Conservation (phyloP, 2,888 invertebrate species). For the Epirrhoe alternata region DNA sequence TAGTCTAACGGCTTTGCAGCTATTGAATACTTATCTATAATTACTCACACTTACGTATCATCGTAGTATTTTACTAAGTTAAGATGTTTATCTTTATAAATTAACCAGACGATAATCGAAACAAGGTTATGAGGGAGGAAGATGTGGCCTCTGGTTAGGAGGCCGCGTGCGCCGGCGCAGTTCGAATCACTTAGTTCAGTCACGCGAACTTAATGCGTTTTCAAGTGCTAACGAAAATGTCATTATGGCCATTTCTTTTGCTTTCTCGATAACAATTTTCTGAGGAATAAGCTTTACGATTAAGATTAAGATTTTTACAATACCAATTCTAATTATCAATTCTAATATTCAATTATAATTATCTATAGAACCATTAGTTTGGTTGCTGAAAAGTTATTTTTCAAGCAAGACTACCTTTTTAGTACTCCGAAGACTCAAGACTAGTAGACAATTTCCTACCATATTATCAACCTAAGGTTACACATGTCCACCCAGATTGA, state of each 20-base stretch:
- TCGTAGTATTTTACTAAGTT: neutral
- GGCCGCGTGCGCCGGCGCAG: constrained; percentile 55
- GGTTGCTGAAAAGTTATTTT: no score
- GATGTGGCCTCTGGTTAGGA: constrained; percentile 66
- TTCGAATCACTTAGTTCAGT: constrained; percentile 54
- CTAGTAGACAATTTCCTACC: no score
- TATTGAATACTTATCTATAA: neutral
- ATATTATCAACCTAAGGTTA: no score
- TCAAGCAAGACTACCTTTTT: no score
- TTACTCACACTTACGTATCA: neutral
- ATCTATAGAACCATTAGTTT: no score
- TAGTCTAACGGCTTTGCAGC: neutral
- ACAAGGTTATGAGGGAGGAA: constrained; percentile 67
- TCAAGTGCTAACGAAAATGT: constrained; percentile 47
- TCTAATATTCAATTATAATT: no score
- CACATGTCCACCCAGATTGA: no score
- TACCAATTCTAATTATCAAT: no score
- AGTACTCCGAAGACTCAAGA: no score
- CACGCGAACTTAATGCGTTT: constrained; percentile 56
- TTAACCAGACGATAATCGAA: constrained; percentile 52
- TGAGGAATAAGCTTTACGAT: no score
- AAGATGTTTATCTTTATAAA: constrained; percentile 30
- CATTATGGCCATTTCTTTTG: constrained; percentile 42
- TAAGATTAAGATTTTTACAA: no score
- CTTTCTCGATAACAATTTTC: constrained; percentile 38